Base-by-base conservation (phyloP, 2,888 invertebrate genomes). In the Ferdinandea cuprea region DNA sequence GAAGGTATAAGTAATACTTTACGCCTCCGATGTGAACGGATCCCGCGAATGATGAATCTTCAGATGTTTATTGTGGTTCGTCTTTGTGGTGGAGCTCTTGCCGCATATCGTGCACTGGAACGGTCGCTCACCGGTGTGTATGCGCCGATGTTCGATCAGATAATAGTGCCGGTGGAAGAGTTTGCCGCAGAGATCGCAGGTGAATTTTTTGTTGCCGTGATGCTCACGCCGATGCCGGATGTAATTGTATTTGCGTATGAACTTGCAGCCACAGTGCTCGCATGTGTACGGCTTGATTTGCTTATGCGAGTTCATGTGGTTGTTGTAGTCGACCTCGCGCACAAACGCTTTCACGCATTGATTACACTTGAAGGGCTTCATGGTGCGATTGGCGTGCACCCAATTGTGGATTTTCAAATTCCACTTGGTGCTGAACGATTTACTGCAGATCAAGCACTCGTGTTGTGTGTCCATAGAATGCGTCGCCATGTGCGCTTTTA, bases 31-130 rank as follows among this genome's bases (percentile, higher is more conserved):
- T 86, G 95, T 96, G 85, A 97, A 94, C 37, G 96, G 95, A 90
- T 97, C 97, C 63, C 97, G 92, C 61, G 96, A 96, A 91, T 97
- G 96, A 90, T 97, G 97, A 87, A 97, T 97, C 91, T 95, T 95
- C 74, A 97, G 93, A 90, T 97, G 97, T 90, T 97, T 97, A 88
- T 97, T 96, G 88, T 97, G 97, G 91, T 97, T 97, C 48, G 96
- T 96, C 91, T 97, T 97, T 68, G 97, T 97, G 86, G 96, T 95
- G 54, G 96, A 96, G 7, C 96, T 95, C 91, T 97, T 97, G 30
- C 96, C 97, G 90, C 97, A 97, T 74, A 97, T 95, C 87, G 95
- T 95, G 91, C 97, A 97, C 0, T 95, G 93, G 91, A 94, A 96
- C 32, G 97, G 97, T 63, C 91, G 87, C 80, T 91, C 94, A 0